Conservation (phyloP, 2,888 invertebrate species). For the Plebejus anna region DNA sequence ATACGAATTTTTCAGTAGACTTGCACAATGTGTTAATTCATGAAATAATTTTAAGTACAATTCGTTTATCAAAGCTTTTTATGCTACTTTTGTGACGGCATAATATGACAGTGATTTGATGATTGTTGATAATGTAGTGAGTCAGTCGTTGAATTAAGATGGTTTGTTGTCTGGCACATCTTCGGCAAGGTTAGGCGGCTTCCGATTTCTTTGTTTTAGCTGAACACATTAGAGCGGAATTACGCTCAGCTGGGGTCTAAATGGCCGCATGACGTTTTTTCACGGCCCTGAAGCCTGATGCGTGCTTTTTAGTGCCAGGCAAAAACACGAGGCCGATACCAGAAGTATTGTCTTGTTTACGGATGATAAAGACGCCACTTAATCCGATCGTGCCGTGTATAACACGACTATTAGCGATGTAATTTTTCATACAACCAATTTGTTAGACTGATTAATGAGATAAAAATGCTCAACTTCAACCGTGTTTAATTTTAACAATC, state of each 20-base stretch:
- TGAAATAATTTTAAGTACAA: background rate
- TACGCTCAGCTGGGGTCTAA: conserved; percentile 72
- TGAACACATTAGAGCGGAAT: conserved; percentile 62
- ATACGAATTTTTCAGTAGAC: no score
- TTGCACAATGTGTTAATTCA: background rate
- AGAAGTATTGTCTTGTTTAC: conserved; percentile 44
- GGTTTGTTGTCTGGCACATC: conserved; percentile 22
- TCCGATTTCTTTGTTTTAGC: conserved; percentile 68
- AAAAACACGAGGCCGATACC: conserved; percentile 56
- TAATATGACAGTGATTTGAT: conserved; percentile 8
- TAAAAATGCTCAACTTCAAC: background rate
- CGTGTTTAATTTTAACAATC: background rate
- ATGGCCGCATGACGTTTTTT: conserved; percentile 62
- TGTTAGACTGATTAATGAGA: background rate
- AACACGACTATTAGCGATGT: conserved; percentile 32
- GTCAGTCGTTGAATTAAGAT: background rate
- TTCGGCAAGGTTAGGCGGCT: conserved; percentile 58
- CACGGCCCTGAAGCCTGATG: conserved; percentile 59
- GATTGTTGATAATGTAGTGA: background rate
- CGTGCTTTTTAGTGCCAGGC: conserved; percentile 48
- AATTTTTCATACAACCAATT: background rate
- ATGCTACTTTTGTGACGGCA: background rate
- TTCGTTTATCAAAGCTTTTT: background rate
- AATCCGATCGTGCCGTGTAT: conserved; percentile 39
- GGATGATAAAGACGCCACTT: conserved; percentile 40